Percentiles rank a stretch among this genome's conserved stretches.
These are phyloP conservation scores for Troilus luridus DNA, from an alignment of 2,888 invertebrate species.

Conservation along the genomic window DNA sequence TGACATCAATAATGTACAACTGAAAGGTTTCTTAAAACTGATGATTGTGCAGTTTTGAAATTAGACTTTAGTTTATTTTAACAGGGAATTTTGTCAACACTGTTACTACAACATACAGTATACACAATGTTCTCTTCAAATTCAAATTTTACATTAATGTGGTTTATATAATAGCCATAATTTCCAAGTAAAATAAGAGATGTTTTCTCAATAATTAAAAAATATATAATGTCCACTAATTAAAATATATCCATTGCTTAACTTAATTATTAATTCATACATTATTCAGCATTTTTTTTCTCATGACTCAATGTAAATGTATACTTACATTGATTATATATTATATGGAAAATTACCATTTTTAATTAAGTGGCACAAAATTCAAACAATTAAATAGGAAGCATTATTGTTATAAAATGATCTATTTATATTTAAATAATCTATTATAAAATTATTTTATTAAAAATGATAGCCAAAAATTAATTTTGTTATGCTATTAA, in stretches of 20 bases:
- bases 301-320: too few species aligned
- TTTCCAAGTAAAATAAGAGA: background rate
- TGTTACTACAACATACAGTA: background rate
- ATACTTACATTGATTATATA: too few species aligned
- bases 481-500: background rate
- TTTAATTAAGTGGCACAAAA: too few species aligned
- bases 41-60: background rate
- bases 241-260: too few species aligned
- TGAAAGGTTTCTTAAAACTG: background rate
- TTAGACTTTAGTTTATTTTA: background rate
- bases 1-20: background rate
- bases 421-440: too few species aligned
- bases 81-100: background rate
- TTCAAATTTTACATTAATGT: background rate
- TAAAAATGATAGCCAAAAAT: too few species aligned
- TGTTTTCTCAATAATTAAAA: too few species aligned
- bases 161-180: background rate
- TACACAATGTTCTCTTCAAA: background rate
- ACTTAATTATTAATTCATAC: background rate
- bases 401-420: too few species aligned
- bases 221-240: too few species aligned
- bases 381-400: too few species aligned
- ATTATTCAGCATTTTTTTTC: background rate
- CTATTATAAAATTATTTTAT: too few species aligned
- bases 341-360: too few species aligned